Evolutionary conservation across 2,888 invertebrate genomes (phyloP).

Genomic region (Balanococcus diminutus): DNA sequence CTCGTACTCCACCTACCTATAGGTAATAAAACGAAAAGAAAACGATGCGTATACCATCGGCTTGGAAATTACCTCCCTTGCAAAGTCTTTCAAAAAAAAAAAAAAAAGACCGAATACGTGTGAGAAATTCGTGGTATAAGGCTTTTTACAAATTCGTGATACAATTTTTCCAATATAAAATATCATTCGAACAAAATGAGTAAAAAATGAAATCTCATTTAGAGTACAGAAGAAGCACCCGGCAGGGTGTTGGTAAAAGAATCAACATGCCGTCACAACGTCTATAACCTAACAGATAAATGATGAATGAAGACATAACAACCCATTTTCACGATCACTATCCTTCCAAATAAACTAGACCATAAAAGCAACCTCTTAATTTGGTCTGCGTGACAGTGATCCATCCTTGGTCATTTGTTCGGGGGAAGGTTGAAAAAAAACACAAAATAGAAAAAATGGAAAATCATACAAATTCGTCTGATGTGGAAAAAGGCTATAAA

Average conservation of each 20-base stretch:
- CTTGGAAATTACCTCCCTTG: neutral
- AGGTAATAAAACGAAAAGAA: neutral
- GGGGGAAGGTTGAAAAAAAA: neutral
- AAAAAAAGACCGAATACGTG: neutral
- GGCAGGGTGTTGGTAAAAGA: neutral
- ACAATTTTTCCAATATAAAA: neutral
- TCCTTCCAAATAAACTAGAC: neutral
- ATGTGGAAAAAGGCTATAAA: no score
- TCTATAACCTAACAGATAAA: neutral
- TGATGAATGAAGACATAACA: constrained; percentile 33
- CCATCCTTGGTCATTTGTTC: neutral
- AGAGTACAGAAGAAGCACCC: neutral
- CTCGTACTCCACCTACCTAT: no score
- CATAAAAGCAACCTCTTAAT: constrained; percentile 23
- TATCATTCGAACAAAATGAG: neutral
- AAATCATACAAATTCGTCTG: neutral
- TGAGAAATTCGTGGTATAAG: neutral
- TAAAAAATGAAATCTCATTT: constrained; percentile 30
- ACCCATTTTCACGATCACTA: neutral
- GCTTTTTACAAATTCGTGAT: neutral
- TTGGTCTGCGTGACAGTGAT: constrained; percentile 11
- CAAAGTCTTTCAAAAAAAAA: neutral
- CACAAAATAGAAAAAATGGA: neutral
- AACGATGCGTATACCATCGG: neutral
- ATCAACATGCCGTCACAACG: neutral